These are phyloP conservation scores for Anolis apletophallus DNA, from an alignment of 2,797 vertebrate genomes.

Conservation along the genomic window DNA sequence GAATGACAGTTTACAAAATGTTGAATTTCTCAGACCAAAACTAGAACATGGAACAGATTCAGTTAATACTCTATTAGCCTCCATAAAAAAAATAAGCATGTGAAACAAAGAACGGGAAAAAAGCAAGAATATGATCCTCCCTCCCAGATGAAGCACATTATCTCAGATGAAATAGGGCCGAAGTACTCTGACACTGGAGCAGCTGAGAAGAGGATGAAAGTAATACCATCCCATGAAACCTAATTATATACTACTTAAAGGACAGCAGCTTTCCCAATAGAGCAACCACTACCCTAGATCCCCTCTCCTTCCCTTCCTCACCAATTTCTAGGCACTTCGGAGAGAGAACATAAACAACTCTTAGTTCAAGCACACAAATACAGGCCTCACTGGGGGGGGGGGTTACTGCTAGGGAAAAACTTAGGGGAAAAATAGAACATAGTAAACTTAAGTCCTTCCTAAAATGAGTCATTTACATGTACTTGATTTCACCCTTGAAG, in stretches of 20 bases:
- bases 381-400: no score
- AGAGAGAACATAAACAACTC: neutral
- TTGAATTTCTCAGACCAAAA: neutral
- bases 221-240: neutral
- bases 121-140: neutral
- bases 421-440: no score
- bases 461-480: neutral
- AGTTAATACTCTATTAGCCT: constrained; percentile 3
- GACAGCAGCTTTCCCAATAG: neutral
- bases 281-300: neutral
- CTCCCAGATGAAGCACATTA: neutral
- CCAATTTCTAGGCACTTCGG: neutral
- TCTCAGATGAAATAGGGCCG: neutral
- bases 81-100: constrained; percentile 12
- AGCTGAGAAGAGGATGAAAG: neutral
- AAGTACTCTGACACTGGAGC: neutral
- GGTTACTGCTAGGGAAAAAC: no score
- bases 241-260: neutral
- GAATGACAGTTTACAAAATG: constrained; percentile 28
- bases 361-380: no score
- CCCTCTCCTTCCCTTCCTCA: neutral
- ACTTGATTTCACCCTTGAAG: neutral
- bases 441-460: no score
- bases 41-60: constrained; percentile 23
- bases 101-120: no score